Evolutionary conservation across 2,888 invertebrate genomes (phyloP).

Genomic region (Ecliptopera silaceata): DNA sequence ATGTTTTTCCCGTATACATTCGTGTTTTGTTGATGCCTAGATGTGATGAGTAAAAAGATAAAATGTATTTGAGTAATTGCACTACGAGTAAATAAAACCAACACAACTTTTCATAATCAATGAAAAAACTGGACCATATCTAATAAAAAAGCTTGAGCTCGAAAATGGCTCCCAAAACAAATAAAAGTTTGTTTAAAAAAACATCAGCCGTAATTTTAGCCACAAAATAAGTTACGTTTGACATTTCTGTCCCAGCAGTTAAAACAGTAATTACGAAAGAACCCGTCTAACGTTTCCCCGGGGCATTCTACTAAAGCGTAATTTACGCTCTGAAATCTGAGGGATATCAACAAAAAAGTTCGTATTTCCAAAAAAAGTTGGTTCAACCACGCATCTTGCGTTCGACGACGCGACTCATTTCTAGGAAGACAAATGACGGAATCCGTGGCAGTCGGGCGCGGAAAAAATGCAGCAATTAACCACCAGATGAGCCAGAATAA

Average conservation of each 20-base stretch:
- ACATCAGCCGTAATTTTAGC: conserved; percentile 57
- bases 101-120: neutral
- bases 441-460: conserved; percentile 70
- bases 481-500: conserved; percentile 64
- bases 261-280: conserved; percentile 78
- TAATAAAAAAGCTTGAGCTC: conserved; percentile 11
- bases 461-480: conserved; percentile 82
- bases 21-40: neutral
- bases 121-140: neutral
- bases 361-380: conserved; percentile 38
- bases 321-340: conserved; percentile 78
- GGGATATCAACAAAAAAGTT: conserved; percentile 52
- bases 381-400: conserved; percentile 76
- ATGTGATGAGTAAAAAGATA: no score
- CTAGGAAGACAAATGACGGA: conserved; percentile 82
- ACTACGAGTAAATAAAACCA: no score
- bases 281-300: conserved; percentile 78
- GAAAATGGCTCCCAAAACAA: conserved; percentile 41
- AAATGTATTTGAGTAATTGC: no score
- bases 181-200: conserved; percentile 29
- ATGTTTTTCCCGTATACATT: no score
- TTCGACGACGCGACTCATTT: conserved; percentile 83
- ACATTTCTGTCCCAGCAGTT: conserved; percentile 77
- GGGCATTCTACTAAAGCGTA: conserved; percentile 78
- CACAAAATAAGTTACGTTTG: conserved; percentile 73